Evolutionary conservation across 2,888 invertebrate genomes (phyloP).

Genomic region (Lithophane socia): DNA sequence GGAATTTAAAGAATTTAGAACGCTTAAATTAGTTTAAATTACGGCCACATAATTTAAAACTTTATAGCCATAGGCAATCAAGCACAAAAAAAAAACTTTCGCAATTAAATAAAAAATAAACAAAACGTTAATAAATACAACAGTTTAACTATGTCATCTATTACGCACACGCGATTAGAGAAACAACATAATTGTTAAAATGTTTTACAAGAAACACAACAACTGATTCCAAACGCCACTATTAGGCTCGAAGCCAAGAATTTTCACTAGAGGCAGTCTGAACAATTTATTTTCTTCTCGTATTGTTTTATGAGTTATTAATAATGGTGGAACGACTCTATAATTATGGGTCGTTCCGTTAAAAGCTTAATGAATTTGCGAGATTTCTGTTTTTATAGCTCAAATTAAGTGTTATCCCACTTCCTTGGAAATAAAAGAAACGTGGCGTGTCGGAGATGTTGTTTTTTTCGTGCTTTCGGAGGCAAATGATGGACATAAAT

Average conservation of each 20-base stretch:
- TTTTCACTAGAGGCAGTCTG: conserved; percentile 61
- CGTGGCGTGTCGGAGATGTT: conserved; percentile 58
- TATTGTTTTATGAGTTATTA: conserved; percentile 69
- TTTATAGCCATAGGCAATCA: conserved; percentile 38
- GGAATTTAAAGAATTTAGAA: conserved; percentile 36
- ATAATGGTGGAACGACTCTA: conserved; percentile 68
- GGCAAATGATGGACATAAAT: conserved; percentile 58
- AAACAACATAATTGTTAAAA: conserved; percentile 64
- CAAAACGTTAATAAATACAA: conserved; percentile 42
- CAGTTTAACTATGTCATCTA: conserved; percentile 51
- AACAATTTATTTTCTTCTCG: conserved; percentile 67
- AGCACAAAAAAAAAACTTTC: conserved; percentile 20
- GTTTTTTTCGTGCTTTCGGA: conserved; percentile 48
- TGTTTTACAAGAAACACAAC: conserved; percentile 61
- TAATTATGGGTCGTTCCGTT: conserved; percentile 68
- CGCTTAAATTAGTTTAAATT: conserved; percentile 41
- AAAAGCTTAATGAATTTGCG: conserved; percentile 70
- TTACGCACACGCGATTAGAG: conserved; percentile 60
- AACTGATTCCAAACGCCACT: conserved; percentile 58
- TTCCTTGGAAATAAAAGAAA: conserved; percentile 65
- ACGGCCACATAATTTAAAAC: conserved; percentile 24
- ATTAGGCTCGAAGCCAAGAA: conserved; percentile 67
- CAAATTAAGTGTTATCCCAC: conserved; percentile 67
- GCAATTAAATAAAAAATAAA: conserved; percentile 40
- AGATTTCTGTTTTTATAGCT: conserved; percentile 69